These are phyloP conservation scores for Hippocampus mohnikei DNA, from an alignment of 2,113 vertebrate genomes.

Conservation along the genomic window DNA sequence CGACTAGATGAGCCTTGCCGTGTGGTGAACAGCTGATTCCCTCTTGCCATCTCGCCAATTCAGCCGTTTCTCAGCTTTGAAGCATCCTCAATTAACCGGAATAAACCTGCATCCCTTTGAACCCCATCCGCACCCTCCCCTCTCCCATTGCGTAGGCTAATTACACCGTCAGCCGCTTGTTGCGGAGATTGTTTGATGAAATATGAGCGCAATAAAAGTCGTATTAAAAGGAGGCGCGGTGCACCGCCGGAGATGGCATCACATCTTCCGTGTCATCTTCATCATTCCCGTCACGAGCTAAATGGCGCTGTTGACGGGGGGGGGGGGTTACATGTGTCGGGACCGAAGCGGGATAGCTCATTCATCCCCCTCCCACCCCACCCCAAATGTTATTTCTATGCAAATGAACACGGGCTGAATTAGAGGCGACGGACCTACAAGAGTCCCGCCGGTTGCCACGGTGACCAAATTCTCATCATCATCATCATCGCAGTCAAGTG, in stretches of 20 bases:
- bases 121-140: not conserved
- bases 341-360: slow-evolving; percentile 52
- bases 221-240: slow-evolving; percentile 57
- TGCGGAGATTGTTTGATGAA: slow-evolving; percentile 72
- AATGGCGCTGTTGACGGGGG: slow-evolving; percentile 37
- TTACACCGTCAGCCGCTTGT: slow-evolving; percentile 66
- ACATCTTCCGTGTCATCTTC: slow-evolving; percentile 28
- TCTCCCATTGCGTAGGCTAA: slow-evolving; percentile 58
- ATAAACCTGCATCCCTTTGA: slow-evolving; percentile 6
- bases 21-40: not conserved
- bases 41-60: not conserved
- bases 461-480: slow-evolving; percentile 69
- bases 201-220: slow-evolving; percentile 69
- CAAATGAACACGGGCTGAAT: slow-evolving; percentile 75
- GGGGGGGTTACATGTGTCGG: slow-evolving; percentile 38
- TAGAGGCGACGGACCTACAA: slow-evolving; percentile 59
- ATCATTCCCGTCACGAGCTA: slow-evolving; percentile 54
- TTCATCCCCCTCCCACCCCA: slow-evolving; percentile 43
- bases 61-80: slow-evolving; percentile 23
- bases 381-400: slow-evolving; percentile 78
- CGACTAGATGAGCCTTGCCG: not conserved
- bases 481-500: slow-evolving; percentile 62
- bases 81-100: slow-evolving; percentile 40
- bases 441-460: slow-evolving; percentile 74
- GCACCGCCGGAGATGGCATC: slow-evolving; percentile 33